These are phyloP conservation scores for Luidia sarsii DNA, from an alignment of 53 echinoderm and acorn worm genomes.

Conservation along the genomic window DNA sequence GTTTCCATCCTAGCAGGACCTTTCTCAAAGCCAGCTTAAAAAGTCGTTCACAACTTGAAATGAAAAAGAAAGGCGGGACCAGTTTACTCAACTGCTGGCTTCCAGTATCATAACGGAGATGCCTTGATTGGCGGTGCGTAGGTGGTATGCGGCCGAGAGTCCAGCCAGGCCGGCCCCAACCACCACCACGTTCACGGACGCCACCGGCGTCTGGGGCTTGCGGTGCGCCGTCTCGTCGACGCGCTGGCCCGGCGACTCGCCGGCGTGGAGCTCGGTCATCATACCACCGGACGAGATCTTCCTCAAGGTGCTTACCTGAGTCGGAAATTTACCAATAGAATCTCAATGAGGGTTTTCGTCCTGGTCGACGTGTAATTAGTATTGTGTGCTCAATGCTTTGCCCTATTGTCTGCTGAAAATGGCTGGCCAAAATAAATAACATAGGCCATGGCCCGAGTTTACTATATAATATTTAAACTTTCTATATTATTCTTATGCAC, in stretches of 20 bases:
- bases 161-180: conserved; percentile 91
- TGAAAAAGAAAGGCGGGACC: background rate
- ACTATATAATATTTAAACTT: too few relatives aligned
- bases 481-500: background rate
- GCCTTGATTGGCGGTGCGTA: conserved; percentile 58
- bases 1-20: too few relatives aligned
- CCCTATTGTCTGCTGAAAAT: too few relatives aligned
- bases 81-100: conserved; percentile 76
- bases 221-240: background rate
- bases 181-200: conserved; percentile 70
- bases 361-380: too few relatives aligned
- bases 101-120: conserved; percentile 72
- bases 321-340: too few relatives aligned
- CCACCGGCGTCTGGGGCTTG: background rate
- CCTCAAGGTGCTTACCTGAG: conserved; percentile 37
- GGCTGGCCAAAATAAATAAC: too few relatives aligned
- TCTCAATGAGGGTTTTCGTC: too few relatives aligned
- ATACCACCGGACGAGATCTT: conserved; percentile 47
- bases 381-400: too few relatives aligned
- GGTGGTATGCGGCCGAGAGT: conserved; percentile 77
- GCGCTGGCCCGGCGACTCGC: background rate
- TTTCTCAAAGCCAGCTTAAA: too few relatives aligned
- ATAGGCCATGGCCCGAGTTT: too few relatives aligned
- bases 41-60: background rate
- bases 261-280: conserved; percentile 7